These are phyloP conservation scores for Drosophila ananassae DNA, from an alignment of 1,140 invertebrate species.

Conservation along the genomic window DNA sequence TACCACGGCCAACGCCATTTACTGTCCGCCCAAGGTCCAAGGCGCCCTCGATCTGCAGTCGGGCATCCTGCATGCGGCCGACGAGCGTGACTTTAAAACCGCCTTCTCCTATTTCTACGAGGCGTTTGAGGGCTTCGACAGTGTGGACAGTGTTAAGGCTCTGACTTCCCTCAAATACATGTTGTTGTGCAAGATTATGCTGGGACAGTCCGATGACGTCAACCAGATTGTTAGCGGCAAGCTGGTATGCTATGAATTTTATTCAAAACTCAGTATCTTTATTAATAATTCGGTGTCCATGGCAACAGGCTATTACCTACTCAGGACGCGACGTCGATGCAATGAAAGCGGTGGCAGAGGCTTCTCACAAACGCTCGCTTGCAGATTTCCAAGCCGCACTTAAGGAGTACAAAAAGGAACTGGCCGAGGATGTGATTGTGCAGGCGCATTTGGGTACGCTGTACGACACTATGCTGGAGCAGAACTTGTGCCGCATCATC, in stretches of 20 bases:
- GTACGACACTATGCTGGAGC: slow-evolving; percentile 99
- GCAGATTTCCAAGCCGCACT: slow-evolving; percentile 97
- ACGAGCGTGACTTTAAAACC: slow-evolving; percentile 99
- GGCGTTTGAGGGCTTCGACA: slow-evolving; percentile 99
- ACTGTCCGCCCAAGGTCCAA: slow-evolving; percentile 99
- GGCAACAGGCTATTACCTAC: slow-evolving; percentile 93
- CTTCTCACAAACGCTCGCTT: slow-evolving; percentile 97
- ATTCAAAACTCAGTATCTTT: neutral
- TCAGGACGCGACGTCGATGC: slow-evolving; percentile 97
- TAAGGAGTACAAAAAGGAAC: slow-evolving; percentile 93
- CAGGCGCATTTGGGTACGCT: slow-evolving; percentile 97
- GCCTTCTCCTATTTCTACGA: slow-evolving; percentile 99
- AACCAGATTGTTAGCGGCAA: slow-evolving; percentile 98
- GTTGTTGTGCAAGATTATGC: slow-evolving; percentile 99
- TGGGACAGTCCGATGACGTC: slow-evolving; percentile 98
- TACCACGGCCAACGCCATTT: slow-evolving; percentile 99
- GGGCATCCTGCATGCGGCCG: slow-evolving; percentile 98
- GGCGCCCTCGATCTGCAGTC: slow-evolving; percentile 98
- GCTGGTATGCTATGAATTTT: slow-evolving; percentile 84
- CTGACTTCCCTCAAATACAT: slow-evolving; percentile 98
- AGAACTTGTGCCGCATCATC: slow-evolving; percentile 99
- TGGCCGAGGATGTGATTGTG: slow-evolving; percentile 98
- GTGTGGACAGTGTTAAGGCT: slow-evolving; percentile 96
- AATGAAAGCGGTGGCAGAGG: slow-evolving; percentile 98
- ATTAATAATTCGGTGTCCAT: neutral